Evolutionary conservation across 2,888 invertebrate species (phyloP).

Genomic region (Hedychridium roseum): DNA sequence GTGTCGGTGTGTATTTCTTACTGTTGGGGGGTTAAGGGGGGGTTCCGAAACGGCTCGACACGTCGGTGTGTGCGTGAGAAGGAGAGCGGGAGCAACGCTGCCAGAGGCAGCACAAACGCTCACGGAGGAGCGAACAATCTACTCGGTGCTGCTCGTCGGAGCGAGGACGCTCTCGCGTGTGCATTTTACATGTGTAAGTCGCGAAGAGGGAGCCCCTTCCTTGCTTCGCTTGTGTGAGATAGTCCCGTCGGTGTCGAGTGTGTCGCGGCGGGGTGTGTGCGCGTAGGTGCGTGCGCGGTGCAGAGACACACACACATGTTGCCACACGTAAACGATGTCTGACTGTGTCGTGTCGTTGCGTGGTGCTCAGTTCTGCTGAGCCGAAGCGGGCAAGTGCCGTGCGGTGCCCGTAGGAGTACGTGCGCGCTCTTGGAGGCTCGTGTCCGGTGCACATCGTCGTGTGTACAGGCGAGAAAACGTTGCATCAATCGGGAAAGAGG

Average conservation of each 20-base stretch:
- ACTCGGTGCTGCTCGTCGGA: constrained; percentile 23
- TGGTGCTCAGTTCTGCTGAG: neutral
- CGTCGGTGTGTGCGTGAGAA: no score
- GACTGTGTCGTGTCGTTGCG: constrained; percentile 1
- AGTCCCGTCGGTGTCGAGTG: no score
- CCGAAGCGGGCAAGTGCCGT: constrained; percentile 1
- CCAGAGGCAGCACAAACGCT: constrained; percentile 37
- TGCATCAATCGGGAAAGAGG: no score
- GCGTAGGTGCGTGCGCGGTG: no score
- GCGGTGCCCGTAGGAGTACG: neutral
- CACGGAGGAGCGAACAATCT: constrained; percentile 39
- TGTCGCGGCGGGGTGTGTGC: no score
- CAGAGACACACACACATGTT: no score
- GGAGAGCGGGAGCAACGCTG: constrained; percentile 34
- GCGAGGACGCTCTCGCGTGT: neutral
- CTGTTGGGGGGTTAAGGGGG: constrained; percentile 29
- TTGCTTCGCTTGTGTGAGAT: no score
- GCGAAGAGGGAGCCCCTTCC: no score
- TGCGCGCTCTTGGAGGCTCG: constrained; percentile 6
- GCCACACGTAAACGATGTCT: no score
- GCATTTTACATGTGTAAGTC: neutral
- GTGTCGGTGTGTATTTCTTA: neutral
- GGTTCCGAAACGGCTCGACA: constrained; percentile 36
- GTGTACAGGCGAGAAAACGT: no score
- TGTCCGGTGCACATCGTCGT: no score